Evolutionary conservation across 2,797 vertebrate genomes (phyloP), one percentile per base, ranked within the genome.

Genomic region (Phataginus tetradactyla): DNA sequence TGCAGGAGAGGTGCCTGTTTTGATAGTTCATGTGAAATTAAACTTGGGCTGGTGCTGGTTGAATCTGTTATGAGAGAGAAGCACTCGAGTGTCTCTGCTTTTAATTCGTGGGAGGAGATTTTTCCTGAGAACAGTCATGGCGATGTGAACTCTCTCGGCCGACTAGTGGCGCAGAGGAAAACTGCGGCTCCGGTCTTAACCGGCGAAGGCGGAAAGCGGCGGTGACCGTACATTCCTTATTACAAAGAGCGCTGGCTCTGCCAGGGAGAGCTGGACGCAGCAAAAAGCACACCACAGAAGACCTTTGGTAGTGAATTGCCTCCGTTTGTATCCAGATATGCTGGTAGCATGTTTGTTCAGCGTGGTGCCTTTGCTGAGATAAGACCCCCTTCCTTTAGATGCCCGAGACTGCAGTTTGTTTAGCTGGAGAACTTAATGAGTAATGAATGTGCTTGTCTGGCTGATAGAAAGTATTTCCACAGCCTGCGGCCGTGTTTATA

Each of bases 141-240:
- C 63, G 20, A 87, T 94, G 90, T 94, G 96, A 91, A 84, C 92
- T 77, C 72, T 97, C 78, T 27, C 45, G 3, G 96, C 94, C 96
- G 72, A 97, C 96, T 97, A 97, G 97, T 51, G 97, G 96, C 95
- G 94, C 94, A 75, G 72, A 91, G 88, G 72, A 83, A 79, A 98
- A 97, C 84, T 97, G 97, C 97, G 42, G 59, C 96, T 53, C 32
- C 1, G 95, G 88, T 95, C 78, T 95, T 80, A 79, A 39, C 64
- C 51, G 84, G 61, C 6, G 7, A 89, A 95, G 94, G 95, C 91
- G n/a, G 85, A 61, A 95, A 86, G 49, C 59, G 96, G 72, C 34
- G 4, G 0, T 9, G 39, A 37, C 69, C 29, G 81, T n/a, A 13
- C 63, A 10, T n/a, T 97, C 57, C 96, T 92, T 23, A 51, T 86